phyloP scores from a whole-genome alignment of 2,888 invertebrate genomes.

The Dasypolia templi region DNA sequence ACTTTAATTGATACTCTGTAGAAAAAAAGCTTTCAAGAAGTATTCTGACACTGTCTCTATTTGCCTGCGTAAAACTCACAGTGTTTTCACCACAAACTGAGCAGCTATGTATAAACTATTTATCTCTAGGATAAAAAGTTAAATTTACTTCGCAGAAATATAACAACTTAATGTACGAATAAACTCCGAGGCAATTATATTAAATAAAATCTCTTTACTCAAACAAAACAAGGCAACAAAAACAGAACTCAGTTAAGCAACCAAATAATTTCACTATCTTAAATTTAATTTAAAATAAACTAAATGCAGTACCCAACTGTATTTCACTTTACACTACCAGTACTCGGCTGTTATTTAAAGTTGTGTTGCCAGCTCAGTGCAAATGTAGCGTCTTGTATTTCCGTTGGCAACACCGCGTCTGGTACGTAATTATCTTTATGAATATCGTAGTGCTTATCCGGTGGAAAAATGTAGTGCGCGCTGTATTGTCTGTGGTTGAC shows the following conservation, averaged over 20 bases:
- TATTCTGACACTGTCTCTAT: neutral
- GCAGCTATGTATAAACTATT: no score
- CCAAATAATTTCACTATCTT: constrained; percentile 42
- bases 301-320: constrained; percentile 23
- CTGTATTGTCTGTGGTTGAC: constrained; percentile 4
- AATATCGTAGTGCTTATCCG: constrained; percentile 29
- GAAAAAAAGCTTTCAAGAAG: neutral
- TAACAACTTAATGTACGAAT: neutral
- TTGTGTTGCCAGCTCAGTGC: constrained; percentile 58
- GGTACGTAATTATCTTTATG: constrained; percentile 29
- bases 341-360: constrained; percentile 62
- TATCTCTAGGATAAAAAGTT: neutral
- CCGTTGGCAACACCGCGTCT: constrained; percentile 44
- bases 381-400: constrained; percentile 60
- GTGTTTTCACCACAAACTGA: neutral
- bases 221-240: constrained; percentile 36
- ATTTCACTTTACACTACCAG: constrained; percentile 29
- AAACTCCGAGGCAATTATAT: neutral
- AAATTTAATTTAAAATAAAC: constrained; percentile 53
- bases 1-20: neutral
- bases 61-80: no score
- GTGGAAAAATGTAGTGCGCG: constrained; percentile 23
- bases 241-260: neutral
- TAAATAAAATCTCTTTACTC: constrained; percentile 13
- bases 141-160: neutral